phyloP scores from a whole-genome alignment of 2,113 vertebrate genomes.

The Trematocara zebra region DNA sequence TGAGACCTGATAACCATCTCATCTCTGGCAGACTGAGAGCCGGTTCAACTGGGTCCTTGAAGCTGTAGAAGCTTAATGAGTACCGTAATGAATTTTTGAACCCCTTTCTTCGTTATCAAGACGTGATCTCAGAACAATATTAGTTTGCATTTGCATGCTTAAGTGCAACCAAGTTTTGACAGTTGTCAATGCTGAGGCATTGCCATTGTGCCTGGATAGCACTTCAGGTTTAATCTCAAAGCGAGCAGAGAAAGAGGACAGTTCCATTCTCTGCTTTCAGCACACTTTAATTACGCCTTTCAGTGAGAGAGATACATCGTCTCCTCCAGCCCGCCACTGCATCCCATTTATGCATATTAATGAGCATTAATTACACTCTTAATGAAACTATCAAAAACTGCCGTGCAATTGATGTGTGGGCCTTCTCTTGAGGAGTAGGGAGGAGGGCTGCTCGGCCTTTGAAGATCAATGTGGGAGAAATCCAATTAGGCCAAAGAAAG shows the following conservation, averaged over 20 bases:
- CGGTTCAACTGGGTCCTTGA: not conserved
- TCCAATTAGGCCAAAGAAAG: conserved; percentile 74
- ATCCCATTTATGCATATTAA: conserved; percentile 75
- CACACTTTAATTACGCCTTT: conserved; percentile 71
- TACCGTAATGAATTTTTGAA: not conserved
- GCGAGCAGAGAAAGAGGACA: conserved; percentile 47
- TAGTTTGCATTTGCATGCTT: conserved; percentile 45
- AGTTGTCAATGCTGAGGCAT: conserved; percentile 47
- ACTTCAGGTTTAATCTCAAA: conserved; percentile 61
- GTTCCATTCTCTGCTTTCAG: conserved; percentile 56
- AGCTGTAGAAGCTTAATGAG: not conserved
- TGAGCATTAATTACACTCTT: conserved; percentile 76
- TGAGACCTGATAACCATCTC: not conserved
- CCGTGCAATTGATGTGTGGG: conserved; percentile 64
- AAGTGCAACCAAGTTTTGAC: conserved; percentile 46
- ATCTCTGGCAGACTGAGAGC: not conserved
- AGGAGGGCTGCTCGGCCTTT: conserved; percentile 61
- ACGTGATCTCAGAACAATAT: conserved; percentile 39
- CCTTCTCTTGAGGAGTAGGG: conserved; percentile 55
- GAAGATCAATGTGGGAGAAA: conserved; percentile 76
- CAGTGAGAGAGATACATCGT: conserved; percentile 56
- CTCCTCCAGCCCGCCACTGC: conserved; percentile 40
- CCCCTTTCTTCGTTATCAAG: not conserved
- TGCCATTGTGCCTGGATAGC: conserved; percentile 45
- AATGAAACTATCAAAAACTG: conserved; percentile 77